Evolutionary conservation across 2,797 vertebrate genomes (phyloP).

Genomic region (Dendrocincla tyrannina): DNA sequence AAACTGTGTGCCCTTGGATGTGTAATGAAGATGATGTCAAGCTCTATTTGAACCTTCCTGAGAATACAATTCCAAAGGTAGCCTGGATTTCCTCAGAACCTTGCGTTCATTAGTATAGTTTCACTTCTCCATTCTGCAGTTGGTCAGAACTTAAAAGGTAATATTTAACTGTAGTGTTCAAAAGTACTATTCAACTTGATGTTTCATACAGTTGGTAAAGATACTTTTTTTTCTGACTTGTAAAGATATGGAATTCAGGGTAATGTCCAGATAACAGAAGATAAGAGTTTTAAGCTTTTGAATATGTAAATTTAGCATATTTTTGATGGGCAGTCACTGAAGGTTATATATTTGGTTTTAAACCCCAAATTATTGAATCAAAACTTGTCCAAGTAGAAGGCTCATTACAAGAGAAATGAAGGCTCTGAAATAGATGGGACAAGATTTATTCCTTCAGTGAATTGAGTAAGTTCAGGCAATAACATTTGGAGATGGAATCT

Average conservation of each 20-base stretch:
- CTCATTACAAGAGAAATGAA: not conserved
- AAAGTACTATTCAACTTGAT: not conserved
- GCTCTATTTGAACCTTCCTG: not conserved
- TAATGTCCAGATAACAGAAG: not conserved
- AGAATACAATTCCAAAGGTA: not conserved
- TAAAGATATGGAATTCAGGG: not conserved
- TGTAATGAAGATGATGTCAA: not conserved
- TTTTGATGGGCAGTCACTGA: not conserved
- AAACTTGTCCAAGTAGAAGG: not conserved
- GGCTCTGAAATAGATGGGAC: not conserved
- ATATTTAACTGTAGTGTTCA: not conserved
- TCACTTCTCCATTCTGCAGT: not conserved
- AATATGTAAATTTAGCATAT: not conserved
- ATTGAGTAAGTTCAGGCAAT: conserved; percentile 12
- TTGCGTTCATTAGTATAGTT: not conserved
- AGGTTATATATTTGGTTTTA: not conserved
- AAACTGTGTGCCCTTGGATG: not conserved
- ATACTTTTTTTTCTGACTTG: not conserved
- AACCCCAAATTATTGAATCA: not conserved
- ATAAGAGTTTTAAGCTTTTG: not conserved
- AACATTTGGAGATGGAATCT: conserved; percentile 33
- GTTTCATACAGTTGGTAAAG: not conserved
- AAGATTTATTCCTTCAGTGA: conserved; percentile 12
- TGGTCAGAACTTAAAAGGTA: not conserved
- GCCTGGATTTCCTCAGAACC: not conserved